phyloP scores from a whole-genome alignment of 2,113 vertebrate genomes.

The Dicrurus megarhynchus region DNA sequence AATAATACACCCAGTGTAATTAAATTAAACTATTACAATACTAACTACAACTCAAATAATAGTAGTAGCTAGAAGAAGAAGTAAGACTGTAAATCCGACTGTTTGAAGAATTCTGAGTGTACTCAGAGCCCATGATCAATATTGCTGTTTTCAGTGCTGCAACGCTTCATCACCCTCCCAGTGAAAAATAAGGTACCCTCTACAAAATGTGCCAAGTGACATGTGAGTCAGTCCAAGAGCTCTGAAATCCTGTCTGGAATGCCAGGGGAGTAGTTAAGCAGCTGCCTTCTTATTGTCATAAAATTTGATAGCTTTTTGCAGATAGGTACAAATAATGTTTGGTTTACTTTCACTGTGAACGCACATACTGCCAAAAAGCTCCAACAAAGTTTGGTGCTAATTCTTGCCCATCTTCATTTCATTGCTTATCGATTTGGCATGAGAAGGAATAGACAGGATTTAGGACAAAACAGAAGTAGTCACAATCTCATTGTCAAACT shows the following conservation, averaged over 20 bases:
- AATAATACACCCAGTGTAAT: neutral
- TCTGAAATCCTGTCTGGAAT: slow-evolving; percentile 20
- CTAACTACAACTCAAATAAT: neutral
- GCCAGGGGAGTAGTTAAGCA: slow-evolving; percentile 24
- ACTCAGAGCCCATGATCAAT: neutral
- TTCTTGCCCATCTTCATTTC: slow-evolving; percentile 11
- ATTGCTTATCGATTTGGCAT: slow-evolving; percentile 34
- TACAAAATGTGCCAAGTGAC: slow-evolving; percentile 13
- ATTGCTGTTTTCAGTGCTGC: neutral
- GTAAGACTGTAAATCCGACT: neutral
- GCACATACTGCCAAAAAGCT: slow-evolving; percentile 30
- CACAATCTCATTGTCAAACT: slow-evolving; percentile 32
- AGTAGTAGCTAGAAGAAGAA: neutral
- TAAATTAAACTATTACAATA: neutral
- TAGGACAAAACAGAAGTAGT: slow-evolving; percentile 7
- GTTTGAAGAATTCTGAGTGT: neutral
- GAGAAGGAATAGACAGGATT: neutral
- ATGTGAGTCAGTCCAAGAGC: neutral
- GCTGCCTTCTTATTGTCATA: slow-evolving; percentile 37
- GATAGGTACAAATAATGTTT: slow-evolving; percentile 42
- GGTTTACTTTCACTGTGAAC: slow-evolving; percentile 60
- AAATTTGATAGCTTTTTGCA: slow-evolving; percentile 56
- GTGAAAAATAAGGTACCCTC: neutral
- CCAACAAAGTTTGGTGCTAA: slow-evolving; percentile 3
- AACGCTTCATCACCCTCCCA: neutral